Base-by-base conservation (phyloP, 2,888 invertebrate species). In the Perizoma flavofasciatum region DNA sequence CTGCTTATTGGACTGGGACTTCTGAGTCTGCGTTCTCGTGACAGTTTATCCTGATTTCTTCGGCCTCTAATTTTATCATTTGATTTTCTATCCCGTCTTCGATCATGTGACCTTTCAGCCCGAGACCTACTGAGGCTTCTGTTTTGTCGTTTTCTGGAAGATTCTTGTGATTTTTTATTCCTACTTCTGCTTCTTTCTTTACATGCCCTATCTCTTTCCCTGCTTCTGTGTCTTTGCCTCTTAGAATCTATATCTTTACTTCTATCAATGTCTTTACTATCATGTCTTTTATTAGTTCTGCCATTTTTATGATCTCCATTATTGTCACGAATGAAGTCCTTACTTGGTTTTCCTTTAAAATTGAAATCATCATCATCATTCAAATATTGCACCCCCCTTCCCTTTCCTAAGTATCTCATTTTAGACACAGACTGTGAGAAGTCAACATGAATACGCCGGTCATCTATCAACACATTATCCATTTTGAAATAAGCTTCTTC, bases 401-500 rank as follows among this genome's bases (percentile, higher is more conserved):
- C 98, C 89, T 97, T 98, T 3, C 98, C 98, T 55, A 95, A 93
- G 97, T 97, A 98, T 74, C 95, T 95, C 72, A 97, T 94, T 88
- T 98, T 99, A 2, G 99, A 96, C 0, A 99, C 99, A 50, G 99
- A 99, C 84, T 99, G 99, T 67, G 98, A 99, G 91, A 99, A 99
- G 88, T 99, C 99, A 0, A 99, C 99, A 89, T 99, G 99, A 77
- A 99, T 99, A 67, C 99, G 93, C 34, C 99, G 93, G 82, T 99
- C 99, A 88, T 99, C 99, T 74, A 99, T 99, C 5, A 99, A 92
- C 0, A 99, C 99, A 92, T 99, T 99, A 83, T 99, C 99, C 99
- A 99, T 99, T 93, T 99, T 99, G 78, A 99, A 98, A 86, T 97
- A 99, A 0, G 99, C 99, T 73, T 97, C 97, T 89, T 99, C 99